A percentile compares a stretch with the other conserved stretches of the same genome.
Evolutionary conservation across 92 coral and sea anemone genomes (phyloP).

Genomic region (Siderastrea siderea): DNA sequence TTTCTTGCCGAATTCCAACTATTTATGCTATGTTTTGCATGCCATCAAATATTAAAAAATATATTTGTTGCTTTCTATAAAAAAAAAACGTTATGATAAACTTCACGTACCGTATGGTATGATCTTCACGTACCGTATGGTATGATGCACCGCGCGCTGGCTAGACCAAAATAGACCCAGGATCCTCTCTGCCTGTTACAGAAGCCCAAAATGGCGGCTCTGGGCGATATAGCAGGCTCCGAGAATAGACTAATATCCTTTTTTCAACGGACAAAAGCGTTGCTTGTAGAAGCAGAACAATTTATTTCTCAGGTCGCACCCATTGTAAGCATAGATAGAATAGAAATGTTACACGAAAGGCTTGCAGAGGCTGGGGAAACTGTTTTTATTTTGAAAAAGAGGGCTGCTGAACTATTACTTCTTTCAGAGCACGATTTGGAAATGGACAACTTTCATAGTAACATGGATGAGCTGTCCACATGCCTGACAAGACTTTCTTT

Average conservation of each 20-base stretch:
- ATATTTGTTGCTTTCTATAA: too few species aligned
- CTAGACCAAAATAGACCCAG: conserved; percentile 17
- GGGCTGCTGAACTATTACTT: conserved; percentile 51
- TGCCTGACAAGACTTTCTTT: conserved; percentile 58
- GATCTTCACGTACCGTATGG: conserved; percentile 30
- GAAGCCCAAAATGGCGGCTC: conserved; percentile 62
- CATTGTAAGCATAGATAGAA: conserved; percentile 50
- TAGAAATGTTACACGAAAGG: conserved; percentile 64
- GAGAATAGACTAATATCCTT: conserved; percentile 62
- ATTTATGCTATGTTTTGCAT: too few species aligned
- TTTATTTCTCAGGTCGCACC: conserved; percentile 54
- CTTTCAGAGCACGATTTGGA: conserved; percentile 46
- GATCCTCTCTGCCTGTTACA: conserved; percentile 19
- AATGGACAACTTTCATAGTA: conserved; percentile 59
- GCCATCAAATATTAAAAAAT: too few species aligned
- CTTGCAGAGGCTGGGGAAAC: conserved; percentile 81
- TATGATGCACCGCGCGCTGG: conserved; percentile 57
- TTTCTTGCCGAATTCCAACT: too few species aligned
- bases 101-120: too few species aligned
- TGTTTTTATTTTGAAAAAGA: conserved; percentile 66
- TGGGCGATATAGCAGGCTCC: conserved; percentile 61
- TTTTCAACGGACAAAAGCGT: conserved; percentile 67
- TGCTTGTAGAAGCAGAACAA: conserved; percentile 69
- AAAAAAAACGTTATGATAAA: too few species aligned
- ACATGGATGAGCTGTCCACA: conserved; percentile 70